Base-by-base conservation (phyloP, 2,797 vertebrate genomes). In the Poecilia picta region DNA sequence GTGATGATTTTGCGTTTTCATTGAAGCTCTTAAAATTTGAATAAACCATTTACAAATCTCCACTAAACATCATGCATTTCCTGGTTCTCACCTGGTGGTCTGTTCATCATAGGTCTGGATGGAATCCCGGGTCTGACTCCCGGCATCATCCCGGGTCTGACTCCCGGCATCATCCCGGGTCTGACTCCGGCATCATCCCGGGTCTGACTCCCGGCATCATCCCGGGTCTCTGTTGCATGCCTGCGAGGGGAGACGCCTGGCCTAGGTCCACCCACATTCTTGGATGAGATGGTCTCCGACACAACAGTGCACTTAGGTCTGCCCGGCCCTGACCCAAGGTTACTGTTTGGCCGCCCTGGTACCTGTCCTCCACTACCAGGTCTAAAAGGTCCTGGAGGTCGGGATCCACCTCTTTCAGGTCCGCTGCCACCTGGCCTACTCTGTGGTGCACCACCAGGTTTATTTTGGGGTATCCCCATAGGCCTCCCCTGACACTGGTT, bases 281-380 rank as follows among this genome's bases (percentile, higher is more conserved):
- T 99, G 23, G 97, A 97, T 74, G 98, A 99, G 89, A 99, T 98
- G 5, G 98, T 99, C 94, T 99, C 98, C 0, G 98, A 97, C 66
- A 99, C 96, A 25, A 99, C 98, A 79, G 98, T 99, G 86, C 98
- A 99, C 83, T 93, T 97, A 5, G 97, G 97, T 94, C 96, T 97
- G 47, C 95, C 96, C 16, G 94, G 95, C 28, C 94, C 96, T 8
- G 83, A 83, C 49, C 72, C 92, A 11, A 88, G 57, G 72, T 72
- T 80, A 75, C 89, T 83, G 41, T 74, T 5, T 0, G 87, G 86
- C 36, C 93, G 81, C 16, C 91, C 91, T 0, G 88, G 74, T 41
- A 70, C 64, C 12, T 75, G 76, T 62, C 89, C 89, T 55, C 83
- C 89, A 78, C 73, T 47, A 47, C 83, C 80, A 36, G 90, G 80